Evolutionary conservation across 2,113 vertebrate genomes (phyloP).

Genomic region (Cebus imitator): DNA sequence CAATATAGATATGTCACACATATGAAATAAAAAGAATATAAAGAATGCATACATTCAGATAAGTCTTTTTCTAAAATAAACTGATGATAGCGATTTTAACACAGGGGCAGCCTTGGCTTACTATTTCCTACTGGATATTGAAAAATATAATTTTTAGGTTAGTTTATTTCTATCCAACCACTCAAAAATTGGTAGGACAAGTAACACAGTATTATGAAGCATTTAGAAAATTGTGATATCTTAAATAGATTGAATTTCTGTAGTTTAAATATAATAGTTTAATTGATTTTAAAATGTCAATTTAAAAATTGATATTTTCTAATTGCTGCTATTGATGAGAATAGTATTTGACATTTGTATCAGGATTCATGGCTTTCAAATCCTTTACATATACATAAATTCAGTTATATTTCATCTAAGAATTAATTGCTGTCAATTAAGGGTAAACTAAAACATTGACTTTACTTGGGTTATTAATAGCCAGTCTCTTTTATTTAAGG

Average conservation of each 20-base stretch:
- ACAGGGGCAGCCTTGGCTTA: not conserved
- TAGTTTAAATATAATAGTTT: not conserved
- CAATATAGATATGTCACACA: not conserved
- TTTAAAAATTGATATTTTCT: constrained; percentile 31
- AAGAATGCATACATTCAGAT: not conserved
- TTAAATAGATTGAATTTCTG: not conserved
- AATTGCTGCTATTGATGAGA: not conserved
- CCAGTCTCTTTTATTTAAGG: constrained; percentile 26
- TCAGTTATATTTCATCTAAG: constrained; percentile 9
- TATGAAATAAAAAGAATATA: not conserved
- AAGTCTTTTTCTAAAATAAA: constrained; percentile 32
- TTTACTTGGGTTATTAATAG: constrained; percentile 40
- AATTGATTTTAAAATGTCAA: not conserved
- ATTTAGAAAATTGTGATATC: not conserved
- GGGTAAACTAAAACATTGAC: not conserved
- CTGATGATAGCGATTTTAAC: not conserved
- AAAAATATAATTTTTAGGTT: not conserved
- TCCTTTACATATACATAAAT: not conserved
- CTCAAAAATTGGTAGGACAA: not conserved
- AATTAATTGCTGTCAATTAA: not conserved
- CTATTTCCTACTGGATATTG: not conserved
- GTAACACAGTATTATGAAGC: not conserved
- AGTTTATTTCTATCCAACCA: not conserved
- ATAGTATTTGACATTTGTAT: not conserved
- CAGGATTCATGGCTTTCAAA: not conserved